Evolutionary conservation across 2,888 invertebrate species (phyloP).

Genomic region (Dichetophora obliterata): DNA sequence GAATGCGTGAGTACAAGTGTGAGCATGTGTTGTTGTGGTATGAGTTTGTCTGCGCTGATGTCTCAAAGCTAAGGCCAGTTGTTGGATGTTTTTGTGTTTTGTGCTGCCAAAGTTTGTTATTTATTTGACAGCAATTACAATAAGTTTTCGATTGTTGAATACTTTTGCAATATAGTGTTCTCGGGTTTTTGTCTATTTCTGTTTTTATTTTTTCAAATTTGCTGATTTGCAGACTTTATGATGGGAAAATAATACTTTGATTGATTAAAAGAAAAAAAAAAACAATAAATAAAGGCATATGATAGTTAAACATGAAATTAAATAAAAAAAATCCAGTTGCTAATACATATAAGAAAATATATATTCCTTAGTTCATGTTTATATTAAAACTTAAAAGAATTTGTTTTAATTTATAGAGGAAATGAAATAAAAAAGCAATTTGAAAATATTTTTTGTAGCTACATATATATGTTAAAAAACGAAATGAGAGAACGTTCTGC

Average conservation of each 20-base stretch:
- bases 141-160: neutral
- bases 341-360: too few relatives aligned
- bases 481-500: too few relatives aligned
- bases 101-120: slow-evolving; percentile 13
- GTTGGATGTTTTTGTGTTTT: neutral
- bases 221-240: neutral
- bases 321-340: too few relatives aligned
- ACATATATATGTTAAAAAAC: too few relatives aligned
- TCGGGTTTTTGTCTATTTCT: neutral
- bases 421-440: too few relatives aligned
- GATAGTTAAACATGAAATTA: too few relatives aligned
- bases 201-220: neutral
- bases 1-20: neutral
- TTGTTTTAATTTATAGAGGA: too few relatives aligned
- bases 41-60: neutral
- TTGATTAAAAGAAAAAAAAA: neutral
- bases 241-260: neutral
- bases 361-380: too few relatives aligned
- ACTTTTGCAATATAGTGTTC: too few relatives aligned
- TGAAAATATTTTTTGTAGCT: neutral
- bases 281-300: neutral
- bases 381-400: too few relatives aligned
- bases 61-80: neutral
- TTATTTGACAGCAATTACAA: slow-evolving; percentile 31
- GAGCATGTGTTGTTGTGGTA: neutral